phyloP scores from a whole-genome alignment of 1,140 invertebrate genomes.

The Thrips palmi region DNA sequence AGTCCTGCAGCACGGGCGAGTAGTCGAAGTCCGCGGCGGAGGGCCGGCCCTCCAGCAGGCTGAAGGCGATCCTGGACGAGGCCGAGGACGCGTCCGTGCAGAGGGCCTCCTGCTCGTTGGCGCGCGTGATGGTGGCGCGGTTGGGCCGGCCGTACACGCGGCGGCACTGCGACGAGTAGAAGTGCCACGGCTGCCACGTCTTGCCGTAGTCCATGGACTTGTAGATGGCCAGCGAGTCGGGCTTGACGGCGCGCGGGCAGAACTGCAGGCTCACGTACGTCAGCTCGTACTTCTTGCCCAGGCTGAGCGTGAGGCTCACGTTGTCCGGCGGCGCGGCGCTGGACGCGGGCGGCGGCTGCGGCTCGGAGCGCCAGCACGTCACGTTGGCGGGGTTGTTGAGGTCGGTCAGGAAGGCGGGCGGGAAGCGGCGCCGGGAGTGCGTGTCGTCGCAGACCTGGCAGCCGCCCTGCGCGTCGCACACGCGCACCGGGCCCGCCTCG shows the following conservation, averaged over 20 bases:
- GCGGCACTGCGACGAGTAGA: constrained; percentile 80
- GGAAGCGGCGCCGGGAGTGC: constrained; percentile 52
- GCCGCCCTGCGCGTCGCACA: constrained; percentile 39
- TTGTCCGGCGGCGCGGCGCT: constrained; percentile 42
- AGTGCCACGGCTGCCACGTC: constrained; percentile 91
- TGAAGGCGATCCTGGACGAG: constrained; percentile 73
- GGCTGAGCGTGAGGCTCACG: constrained; percentile 70
- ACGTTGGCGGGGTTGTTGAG: constrained; percentile 92
- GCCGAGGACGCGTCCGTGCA: constrained; percentile 59
- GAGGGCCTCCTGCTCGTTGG: constrained; percentile 82
- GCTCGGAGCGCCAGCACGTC: constrained; percentile 91
- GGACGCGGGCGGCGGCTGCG: constrained; percentile 41
- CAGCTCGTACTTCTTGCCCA: constrained; percentile 95
- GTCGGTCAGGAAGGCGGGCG: constrained; percentile 73
- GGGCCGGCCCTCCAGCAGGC: constrained; percentile 84
- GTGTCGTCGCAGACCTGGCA: constrained; percentile 83
- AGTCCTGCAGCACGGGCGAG: constrained; percentile 91
- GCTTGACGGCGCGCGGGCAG: constrained; percentile 70
- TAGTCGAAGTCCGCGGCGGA: constrained; percentile 87
- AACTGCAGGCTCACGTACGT: constrained; percentile 95
- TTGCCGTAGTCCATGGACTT: constrained; percentile 88
- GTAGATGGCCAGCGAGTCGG: constrained; percentile 91
- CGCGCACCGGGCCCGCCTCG: constrained; percentile 34
- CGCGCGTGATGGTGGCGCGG: constrained; percentile 60
- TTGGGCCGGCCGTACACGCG: constrained; percentile 65